Percentiles rank a stretch among this genome's conserved stretches.
Evolutionary conservation across 2,113 vertebrate genomes (phyloP).

Genomic region (Cebus imitator): DNA sequence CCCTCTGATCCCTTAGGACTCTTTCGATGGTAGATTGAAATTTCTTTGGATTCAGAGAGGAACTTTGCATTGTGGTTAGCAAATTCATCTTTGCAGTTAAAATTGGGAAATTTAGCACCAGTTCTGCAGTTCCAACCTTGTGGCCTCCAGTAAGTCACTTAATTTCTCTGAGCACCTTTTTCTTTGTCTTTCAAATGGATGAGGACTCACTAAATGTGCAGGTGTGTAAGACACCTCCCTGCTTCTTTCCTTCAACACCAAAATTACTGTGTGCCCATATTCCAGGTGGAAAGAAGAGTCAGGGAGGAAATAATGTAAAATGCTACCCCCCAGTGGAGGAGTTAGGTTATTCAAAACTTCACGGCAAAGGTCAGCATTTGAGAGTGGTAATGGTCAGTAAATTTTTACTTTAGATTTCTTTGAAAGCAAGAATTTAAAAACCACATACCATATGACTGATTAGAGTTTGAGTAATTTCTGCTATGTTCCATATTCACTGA

Average conservation of each 20-base stretch:
- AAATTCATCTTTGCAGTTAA: background rate
- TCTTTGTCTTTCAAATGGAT: background rate
- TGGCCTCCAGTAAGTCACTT: background rate
- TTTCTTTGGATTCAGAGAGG: background rate
- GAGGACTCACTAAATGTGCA: background rate
- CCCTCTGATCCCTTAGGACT: background rate
- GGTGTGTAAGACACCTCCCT: background rate
- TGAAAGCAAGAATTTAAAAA: background rate
- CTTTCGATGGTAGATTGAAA: background rate
- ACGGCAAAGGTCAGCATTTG: background rate
- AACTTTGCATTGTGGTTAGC: background rate
- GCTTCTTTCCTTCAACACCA: background rate
- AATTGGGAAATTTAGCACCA: background rate
- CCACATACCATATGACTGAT: background rate
- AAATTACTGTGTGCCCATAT: conserved; percentile 28
- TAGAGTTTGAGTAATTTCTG: background rate
- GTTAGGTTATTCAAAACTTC: conserved; percentile 7
- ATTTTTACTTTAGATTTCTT: background rate
- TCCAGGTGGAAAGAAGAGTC: conserved; percentile 33
- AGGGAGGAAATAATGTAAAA: conserved; percentile 13
- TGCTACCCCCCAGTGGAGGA: conserved; percentile 56
- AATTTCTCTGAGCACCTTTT: background rate
- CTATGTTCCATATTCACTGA: background rate
- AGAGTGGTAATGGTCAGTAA: background rate
- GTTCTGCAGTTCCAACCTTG: background rate